phyloP scores from a whole-genome alignment of 1,140 invertebrate genomes.

The Hermatobates lingyangjiaoensis region DNA sequence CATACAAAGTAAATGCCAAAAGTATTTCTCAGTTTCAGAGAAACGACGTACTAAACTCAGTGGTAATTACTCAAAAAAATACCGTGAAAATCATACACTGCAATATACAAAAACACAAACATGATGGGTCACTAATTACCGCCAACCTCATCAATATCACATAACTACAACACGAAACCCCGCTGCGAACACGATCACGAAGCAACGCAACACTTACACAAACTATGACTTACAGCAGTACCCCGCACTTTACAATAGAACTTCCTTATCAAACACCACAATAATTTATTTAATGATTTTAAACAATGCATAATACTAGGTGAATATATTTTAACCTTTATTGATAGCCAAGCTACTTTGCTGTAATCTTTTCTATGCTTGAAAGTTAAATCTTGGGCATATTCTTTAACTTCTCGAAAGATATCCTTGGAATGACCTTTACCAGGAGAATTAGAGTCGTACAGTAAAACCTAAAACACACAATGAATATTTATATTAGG shows the following conservation, averaged over 20 bases:
- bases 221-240: background rate
- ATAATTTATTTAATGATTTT: background rate
- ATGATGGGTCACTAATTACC: background rate
- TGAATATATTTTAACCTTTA: slow-evolving; percentile 32
- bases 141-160: background rate
- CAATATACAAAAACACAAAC: background rate
- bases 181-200: background rate
- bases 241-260: background rate
- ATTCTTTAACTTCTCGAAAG: slow-evolving; percentile 41
- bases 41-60: too few species aligned
- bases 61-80: too few species aligned
- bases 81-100: background rate
- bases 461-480: slow-evolving; percentile 36
- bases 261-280: background rate
- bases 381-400: slow-evolving; percentile 36
- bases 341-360: slow-evolving; percentile 49
- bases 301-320: slow-evolving; percentile 10
- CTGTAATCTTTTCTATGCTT: slow-evolving; percentile 46
- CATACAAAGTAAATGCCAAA: too few species aligned
- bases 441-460: slow-evolving; percentile 34
- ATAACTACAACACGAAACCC: background rate
- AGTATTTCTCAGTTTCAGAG: too few species aligned
- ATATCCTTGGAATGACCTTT: slow-evolving; percentile 39
- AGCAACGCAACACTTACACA: background rate
- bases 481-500: too few species aligned